These are phyloP conservation scores for Conomelus anceps DNA, from an alignment of 2,888 invertebrate species.

Conservation along the genomic window DNA sequence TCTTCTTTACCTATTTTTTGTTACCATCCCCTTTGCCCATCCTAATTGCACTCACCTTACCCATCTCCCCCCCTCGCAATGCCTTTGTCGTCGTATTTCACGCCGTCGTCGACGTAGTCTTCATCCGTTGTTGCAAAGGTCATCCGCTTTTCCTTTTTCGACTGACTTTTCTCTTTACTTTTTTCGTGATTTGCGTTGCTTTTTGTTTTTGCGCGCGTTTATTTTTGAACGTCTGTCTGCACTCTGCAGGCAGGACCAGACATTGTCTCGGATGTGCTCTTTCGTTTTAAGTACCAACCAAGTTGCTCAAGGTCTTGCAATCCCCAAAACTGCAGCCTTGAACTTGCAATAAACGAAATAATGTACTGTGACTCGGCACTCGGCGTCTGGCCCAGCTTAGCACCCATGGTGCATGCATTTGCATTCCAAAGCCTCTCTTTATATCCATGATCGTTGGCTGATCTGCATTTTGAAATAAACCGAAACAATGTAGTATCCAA, in stretches of 20 bases:
- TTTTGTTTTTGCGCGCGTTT: background rate
- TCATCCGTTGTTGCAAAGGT: background rate
- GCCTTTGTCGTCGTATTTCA: background rate
- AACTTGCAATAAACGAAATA: background rate
- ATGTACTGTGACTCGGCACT: too few species aligned
- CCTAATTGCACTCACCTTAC: too few species aligned
- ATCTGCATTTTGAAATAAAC: too few species aligned
- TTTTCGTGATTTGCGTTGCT: background rate
- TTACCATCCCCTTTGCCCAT: too few species aligned
- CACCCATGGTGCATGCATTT: background rate
- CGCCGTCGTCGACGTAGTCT: background rate
- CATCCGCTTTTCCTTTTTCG: background rate
- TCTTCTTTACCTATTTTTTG: too few species aligned
- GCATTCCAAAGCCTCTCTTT: background rate
- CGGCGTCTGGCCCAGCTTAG: background rate
- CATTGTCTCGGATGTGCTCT: background rate
- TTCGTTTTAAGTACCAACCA: background rate
- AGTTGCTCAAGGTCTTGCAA: background rate
- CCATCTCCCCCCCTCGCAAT: too few species aligned
- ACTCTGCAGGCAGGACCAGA: too few species aligned
- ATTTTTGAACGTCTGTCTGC: background rate
- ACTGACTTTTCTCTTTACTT: background rate
- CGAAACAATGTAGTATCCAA: too few species aligned
- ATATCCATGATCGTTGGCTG: too few species aligned
- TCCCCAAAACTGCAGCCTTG: background rate